Conservation (phyloP, 2,888 invertebrate genomes). For the Heliconius aoede region DNA sequence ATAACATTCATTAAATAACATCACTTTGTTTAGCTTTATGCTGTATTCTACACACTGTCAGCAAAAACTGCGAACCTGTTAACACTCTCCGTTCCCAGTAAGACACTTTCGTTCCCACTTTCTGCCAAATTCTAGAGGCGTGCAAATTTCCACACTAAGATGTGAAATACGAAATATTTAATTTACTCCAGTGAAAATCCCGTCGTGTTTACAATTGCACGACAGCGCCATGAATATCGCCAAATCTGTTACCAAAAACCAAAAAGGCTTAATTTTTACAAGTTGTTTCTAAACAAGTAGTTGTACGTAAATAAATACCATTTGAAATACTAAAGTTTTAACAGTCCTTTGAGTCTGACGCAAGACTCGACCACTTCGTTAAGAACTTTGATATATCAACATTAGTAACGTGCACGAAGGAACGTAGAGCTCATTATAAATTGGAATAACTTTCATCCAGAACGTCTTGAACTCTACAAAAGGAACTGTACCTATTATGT, state of each 20-base stretch:
- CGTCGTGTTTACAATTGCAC: neutral
- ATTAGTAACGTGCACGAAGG: conserved; percentile 39
- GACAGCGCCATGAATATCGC: neutral
- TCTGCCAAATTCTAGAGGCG: neutral
- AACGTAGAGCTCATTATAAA: conserved; percentile 42
- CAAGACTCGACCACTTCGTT: conserved; percentile 45
- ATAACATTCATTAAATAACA: neutral
- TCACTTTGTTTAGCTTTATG: neutral
- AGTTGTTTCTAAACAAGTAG: neutral
- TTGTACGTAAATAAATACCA: conserved; percentile 20
- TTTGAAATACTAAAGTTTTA: conserved; percentile 43
- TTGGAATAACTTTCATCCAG: conserved; percentile 35
- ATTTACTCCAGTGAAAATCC: neutral
- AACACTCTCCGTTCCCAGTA: too few relatives aligned
- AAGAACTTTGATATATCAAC: conserved; percentile 44
- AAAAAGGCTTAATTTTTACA: neutral
- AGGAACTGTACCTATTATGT: conserved; percentile 19
- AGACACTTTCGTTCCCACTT: neutral
- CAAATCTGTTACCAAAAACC: neutral
- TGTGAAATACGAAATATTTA: neutral
- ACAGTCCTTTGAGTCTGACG: conserved; percentile 50
- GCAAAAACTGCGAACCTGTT: neutral
- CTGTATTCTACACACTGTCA: neutral
- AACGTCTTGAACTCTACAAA: conserved; percentile 27
- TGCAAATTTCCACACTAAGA: neutral